Base-by-base conservation (phyloP, 2,888 invertebrate species). In the Lagria hirta region DNA sequence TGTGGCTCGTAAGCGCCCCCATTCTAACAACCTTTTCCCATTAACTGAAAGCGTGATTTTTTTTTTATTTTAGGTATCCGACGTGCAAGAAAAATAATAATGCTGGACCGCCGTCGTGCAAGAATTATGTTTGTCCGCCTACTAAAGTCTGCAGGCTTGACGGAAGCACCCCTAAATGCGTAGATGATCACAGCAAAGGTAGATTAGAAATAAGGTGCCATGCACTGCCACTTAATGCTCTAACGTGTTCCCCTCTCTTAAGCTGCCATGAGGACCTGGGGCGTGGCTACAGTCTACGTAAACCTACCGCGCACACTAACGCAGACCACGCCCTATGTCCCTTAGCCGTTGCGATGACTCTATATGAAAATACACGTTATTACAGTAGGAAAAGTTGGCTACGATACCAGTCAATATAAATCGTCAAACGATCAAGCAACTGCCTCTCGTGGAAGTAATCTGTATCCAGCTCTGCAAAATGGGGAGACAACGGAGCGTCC, bases 41-140 rank as follows among this genome's bases (percentile, higher is more conserved):
- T 20, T 29, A 20, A 33, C 5, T 32, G 15, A 37, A 35, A 26
- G 26, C 26, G 8, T 5, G 6, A 33, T 24, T 33, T 18, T 37
- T 20, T 40, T 35, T 33, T 24, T 40, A 14, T 48, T 45, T 4
- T 33, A 72, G 72, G 36, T 73, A 70, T 53, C 73, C 73, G 20
- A 71, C 71, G 3, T 73, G 73, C 43, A 64, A 69, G 54, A 65
- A 53, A 51, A 46, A 52, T 4, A 49, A 52, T 2, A 49, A 57
- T 3, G 55, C 52, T 13, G 24, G 46, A 2, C 35, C 52, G 4
- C 55, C 61, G 17, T 61, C 68, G 0, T 73, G 73, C 44, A 48
- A 60, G 3, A 68, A 60, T 5, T 71, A 62, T 46, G 62, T 71
- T 8, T 73, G 73, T 44, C 72, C 73, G 2, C 71, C 72, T 3